Percentiles rank a stretch among this genome's conserved stretches.
These are phyloP conservation scores for Ceratina japonica DNA, from an alignment of 1,140 invertebrate species.

Conservation along the genomic window DNA sequence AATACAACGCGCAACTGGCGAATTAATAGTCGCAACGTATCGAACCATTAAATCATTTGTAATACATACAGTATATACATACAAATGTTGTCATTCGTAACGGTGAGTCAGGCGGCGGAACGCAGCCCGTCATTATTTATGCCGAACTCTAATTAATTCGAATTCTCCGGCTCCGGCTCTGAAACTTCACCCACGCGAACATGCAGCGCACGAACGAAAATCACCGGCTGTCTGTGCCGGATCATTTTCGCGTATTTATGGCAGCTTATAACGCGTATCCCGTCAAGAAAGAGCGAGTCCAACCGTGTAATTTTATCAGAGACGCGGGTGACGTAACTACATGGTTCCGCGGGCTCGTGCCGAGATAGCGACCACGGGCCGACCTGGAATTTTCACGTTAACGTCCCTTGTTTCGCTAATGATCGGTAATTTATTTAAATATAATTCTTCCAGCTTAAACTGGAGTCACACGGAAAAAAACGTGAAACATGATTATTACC, in stretches of 20 bases:
- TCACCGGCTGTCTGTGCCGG: not conserved
- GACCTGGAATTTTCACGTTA: not conserved
- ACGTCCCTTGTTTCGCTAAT: too few relatives aligned
- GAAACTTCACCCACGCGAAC: not conserved
- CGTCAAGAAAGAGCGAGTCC: not conserved
- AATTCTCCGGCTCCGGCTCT: not conserved
- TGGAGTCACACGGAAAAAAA: too few relatives aligned
- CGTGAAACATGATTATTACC: too few relatives aligned
- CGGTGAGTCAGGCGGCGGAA: not conserved
- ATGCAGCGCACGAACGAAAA: not conserved
- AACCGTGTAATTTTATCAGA: constrained; percentile 1
- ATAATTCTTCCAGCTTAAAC: too few relatives aligned
- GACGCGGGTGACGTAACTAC: not conserved
- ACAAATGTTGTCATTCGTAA: not conserved
- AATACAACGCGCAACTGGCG: not conserved
- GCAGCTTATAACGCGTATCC: not conserved
- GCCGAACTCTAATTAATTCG: constrained; percentile 21
- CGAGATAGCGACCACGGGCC: not conserved
- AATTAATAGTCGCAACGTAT: not conserved
- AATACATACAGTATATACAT: not conserved
- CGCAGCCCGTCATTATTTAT: constrained; percentile 12
- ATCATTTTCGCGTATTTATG: constrained; percentile 31
- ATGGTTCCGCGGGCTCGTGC: not conserved
- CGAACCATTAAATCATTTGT: not conserved
- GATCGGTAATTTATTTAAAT: too few relatives aligned